These are phyloP conservation scores for Xestia xanthographa DNA, from an alignment of 2,888 invertebrate genomes.

Conservation along the genomic window DNA sequence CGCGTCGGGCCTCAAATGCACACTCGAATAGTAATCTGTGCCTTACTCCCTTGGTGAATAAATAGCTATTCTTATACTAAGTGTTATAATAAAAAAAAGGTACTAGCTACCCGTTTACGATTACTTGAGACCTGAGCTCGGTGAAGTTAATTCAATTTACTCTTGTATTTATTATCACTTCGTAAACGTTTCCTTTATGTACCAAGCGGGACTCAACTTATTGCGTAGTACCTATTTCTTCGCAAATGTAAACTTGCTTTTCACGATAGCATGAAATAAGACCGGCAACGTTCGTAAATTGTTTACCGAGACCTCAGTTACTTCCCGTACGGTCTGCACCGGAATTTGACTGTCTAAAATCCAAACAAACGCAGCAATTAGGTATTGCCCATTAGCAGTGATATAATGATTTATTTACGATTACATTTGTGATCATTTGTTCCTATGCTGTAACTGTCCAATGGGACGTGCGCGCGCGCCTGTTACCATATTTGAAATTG, in stretches of 20 bases:
- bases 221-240: neutral
- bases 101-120: neutral
- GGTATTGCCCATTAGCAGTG: conserved; percentile 50
- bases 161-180: neutral
- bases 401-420: conserved; percentile 73
- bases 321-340: conserved; percentile 17
- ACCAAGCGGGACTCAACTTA: neutral
- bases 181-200: neutral
- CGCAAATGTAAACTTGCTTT: neutral
- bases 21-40: too few species aligned
- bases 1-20: too few species aligned
- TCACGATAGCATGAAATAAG: conserved; percentile 3
- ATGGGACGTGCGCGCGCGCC: conserved; percentile 83
- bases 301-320: conserved; percentile 19
- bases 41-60: too few species aligned
- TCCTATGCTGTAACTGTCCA: conserved; percentile 80
- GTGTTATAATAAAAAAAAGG: neutral
- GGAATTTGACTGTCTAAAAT: conserved; percentile 43
- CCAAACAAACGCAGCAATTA: conserved; percentile 52
- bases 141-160: neutral
- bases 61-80: neutral
- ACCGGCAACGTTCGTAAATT: conserved; percentile 4
- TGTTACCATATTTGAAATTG: conserved; percentile 89
- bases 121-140: neutral
- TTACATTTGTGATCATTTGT: conserved; percentile 77